These are phyloP conservation scores for Lethenteron reissneri DNA, from an alignment of 2,113 vertebrate species.

Conservation along the genomic window DNA sequence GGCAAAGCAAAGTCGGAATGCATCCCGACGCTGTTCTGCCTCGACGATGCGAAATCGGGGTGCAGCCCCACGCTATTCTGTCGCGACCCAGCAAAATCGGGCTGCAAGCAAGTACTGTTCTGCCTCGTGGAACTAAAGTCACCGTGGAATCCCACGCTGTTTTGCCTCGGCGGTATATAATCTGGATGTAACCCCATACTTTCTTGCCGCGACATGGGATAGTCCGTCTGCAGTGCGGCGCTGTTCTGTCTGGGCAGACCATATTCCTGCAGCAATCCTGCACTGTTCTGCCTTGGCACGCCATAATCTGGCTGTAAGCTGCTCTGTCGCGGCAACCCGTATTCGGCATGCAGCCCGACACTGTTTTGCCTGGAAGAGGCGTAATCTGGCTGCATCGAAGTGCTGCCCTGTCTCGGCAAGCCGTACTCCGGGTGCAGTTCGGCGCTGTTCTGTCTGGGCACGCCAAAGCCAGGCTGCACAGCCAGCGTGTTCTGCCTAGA, in stretches of 20 bases:
- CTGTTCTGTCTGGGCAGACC: background rate
- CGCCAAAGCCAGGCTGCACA: background rate
- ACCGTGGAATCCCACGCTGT: constrained; percentile 3
- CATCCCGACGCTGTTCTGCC: constrained; percentile 2
- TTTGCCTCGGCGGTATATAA: constrained; percentile 1
- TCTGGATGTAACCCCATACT: background rate
- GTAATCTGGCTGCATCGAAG: no score
- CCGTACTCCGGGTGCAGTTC: background rate
- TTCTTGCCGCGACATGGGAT: background rate
- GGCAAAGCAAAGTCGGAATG: background rate
- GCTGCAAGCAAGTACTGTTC: background rate
- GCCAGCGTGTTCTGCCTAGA: no score
- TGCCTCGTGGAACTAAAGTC: background rate
- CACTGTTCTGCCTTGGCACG: no score
- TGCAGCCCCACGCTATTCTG: constrained; percentile 1
- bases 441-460: constrained; percentile 1
- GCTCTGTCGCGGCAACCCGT: no score
- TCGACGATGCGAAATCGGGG: background rate
- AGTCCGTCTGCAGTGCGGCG: background rate
- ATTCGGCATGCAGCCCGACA: no score
- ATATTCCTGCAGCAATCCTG: background rate
- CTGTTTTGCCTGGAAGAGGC: no score
- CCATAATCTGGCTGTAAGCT: no score
- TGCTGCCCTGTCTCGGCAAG: constrained; percentile 3
- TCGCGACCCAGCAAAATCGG: constrained; percentile 2